Percentiles rank a stretch among this genome's conserved stretches.
These are phyloP conservation scores for Hipparchia sbordonii DNA, from an alignment of 2,888 invertebrate species.

Conservation along the genomic window DNA sequence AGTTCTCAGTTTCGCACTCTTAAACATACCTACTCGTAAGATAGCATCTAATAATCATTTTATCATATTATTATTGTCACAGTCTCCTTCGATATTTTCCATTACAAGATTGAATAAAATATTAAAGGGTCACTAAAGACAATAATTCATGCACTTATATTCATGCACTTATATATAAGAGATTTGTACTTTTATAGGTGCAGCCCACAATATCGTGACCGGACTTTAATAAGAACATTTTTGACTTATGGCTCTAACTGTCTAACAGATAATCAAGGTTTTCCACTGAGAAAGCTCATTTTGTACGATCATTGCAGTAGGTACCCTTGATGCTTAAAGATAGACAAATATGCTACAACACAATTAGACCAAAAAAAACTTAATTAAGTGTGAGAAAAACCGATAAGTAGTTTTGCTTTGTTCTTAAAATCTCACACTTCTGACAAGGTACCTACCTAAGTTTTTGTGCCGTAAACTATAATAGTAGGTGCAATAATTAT, in stretches of 20 bases:
- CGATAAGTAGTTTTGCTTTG: not conserved
- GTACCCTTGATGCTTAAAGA: not conserved
- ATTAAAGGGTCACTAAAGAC: not conserved
- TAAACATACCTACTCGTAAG: too few species aligned
- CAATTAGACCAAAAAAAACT: not conserved
- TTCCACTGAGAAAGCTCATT: slow-evolving; percentile 8
- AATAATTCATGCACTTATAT: not conserved
- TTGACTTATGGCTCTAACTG: slow-evolving; percentile 19
- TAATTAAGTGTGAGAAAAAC: not conserved
- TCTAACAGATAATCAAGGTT: slow-evolving; percentile 18
- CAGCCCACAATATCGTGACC: slow-evolving; percentile 1
- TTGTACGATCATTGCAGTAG: not conserved
- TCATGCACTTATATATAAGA: too few species aligned
- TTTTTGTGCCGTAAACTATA: not conserved
- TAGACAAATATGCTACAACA: not conserved
- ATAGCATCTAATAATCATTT: not conserved
- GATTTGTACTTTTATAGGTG: slow-evolving; percentile 1
- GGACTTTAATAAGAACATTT: slow-evolving; percentile 21
- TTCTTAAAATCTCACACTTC: not conserved
- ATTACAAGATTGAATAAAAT: not conserved
- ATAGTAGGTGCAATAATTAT: not conserved
- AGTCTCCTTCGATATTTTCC: not conserved
- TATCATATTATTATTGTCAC: too few species aligned
- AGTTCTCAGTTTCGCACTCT: not conserved
- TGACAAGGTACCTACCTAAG: not conserved